These are phyloP conservation scores for Caenorhabditis latens DNA, from an alignment of 1,140 invertebrate species.

Conservation along the genomic window DNA sequence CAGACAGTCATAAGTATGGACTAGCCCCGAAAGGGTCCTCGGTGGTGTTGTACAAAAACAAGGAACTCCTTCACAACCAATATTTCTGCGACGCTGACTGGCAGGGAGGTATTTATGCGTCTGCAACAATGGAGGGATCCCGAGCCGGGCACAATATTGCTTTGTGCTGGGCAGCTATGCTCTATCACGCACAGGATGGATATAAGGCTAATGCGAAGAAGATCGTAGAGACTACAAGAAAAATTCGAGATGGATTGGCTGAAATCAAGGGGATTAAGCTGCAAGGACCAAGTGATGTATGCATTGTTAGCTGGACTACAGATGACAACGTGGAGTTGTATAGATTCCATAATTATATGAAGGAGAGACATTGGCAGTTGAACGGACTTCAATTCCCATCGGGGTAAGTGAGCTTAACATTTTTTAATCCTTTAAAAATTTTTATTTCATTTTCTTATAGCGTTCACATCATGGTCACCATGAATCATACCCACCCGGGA, in stretches of 20 bases:
- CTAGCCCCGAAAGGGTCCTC: constrained; percentile 97
- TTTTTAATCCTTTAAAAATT: not conserved
- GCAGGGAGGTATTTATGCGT: constrained; percentile 97
- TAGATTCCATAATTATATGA: constrained; percentile 83
- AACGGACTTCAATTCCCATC: constrained; percentile 93
- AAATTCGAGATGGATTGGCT: constrained; percentile 82
- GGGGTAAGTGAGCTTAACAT: constrained; percentile 80
- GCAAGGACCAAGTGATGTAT: constrained; percentile 89
- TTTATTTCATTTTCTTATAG: constrained; percentile 79
- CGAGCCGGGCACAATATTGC: constrained; percentile 83
- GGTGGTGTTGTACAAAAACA: constrained; percentile 88
- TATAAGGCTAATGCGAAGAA: constrained; percentile 88
- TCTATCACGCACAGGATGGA: constrained; percentile 88
- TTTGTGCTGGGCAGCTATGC: constrained; percentile 93
- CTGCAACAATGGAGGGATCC: constrained; percentile 89
- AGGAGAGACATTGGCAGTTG: constrained; percentile 89
- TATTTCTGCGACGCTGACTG: constrained; percentile 94
- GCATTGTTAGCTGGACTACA: constrained; percentile 90
- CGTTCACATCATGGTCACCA: constrained; percentile 91
- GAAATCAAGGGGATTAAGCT: constrained; percentile 85
- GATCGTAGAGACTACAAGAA: constrained; percentile 86
- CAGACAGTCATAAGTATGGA: constrained; percentile 96
- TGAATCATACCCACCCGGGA: constrained; percentile 87
- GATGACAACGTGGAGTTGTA: constrained; percentile 89
- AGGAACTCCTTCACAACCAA: constrained; percentile 86